phyloP scores from a whole-genome alignment of 1,140 invertebrate species.

The Dryas iulia region DNA sequence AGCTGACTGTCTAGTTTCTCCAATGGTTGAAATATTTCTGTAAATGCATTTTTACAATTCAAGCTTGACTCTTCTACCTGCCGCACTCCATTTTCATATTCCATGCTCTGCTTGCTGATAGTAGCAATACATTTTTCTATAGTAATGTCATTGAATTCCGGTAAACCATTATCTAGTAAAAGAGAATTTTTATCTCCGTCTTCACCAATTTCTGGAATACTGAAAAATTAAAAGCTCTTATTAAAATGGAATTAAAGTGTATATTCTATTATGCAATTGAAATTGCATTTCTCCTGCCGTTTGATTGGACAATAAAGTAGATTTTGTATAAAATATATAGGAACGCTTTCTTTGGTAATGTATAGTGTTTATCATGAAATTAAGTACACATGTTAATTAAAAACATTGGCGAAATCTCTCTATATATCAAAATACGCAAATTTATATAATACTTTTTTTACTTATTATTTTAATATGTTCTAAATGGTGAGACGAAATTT shows the following conservation, averaged over 20 bases:
- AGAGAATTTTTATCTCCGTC: constrained; percentile 88
- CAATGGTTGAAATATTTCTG: constrained; percentile 88
- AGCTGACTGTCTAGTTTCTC: constrained; percentile 87
- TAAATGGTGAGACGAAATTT: background rate
- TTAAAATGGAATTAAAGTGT: too few relatives aligned
- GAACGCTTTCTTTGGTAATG: too few relatives aligned
- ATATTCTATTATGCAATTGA: too few relatives aligned
- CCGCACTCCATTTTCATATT: constrained; percentile 89
- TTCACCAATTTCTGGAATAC: constrained; percentile 94
- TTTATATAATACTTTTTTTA: background rate
- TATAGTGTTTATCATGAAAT: too few relatives aligned
- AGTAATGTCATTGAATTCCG: constrained; percentile 90
- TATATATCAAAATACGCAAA: too few relatives aligned
- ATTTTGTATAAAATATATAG: too few relatives aligned
- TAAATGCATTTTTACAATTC: constrained; percentile 83
- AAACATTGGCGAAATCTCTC: too few relatives aligned
- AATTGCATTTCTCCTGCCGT: too few relatives aligned
- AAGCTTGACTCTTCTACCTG: constrained; percentile 82
- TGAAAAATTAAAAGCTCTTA: constrained; percentile 68
- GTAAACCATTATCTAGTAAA: constrained; percentile 86
- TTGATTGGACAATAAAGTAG: too few relatives aligned
- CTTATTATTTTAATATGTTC: background rate
- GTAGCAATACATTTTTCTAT: constrained; percentile 91
- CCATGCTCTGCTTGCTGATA: constrained; percentile 90
- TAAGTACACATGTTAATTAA: too few relatives aligned